These are phyloP conservation scores for Aegotheles bennettii DNA, from an alignment of 2,113 vertebrate species.

Conservation along the genomic window DNA sequence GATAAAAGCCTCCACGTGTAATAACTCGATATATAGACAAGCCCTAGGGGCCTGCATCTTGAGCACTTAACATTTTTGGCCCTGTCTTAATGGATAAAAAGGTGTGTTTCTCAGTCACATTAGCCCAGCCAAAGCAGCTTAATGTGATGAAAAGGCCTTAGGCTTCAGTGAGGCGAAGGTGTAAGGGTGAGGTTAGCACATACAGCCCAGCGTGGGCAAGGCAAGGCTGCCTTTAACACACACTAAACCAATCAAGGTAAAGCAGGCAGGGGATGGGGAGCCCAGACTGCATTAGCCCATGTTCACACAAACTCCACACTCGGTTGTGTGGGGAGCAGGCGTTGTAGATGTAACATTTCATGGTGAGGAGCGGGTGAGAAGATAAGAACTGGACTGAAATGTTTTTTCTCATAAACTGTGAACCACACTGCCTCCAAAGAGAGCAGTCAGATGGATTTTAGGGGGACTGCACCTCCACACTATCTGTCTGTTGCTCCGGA, in stretches of 20 bases:
- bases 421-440: neutral
- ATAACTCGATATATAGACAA: conserved; percentile 61
- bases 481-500: neutral
- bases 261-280: neutral
- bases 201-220: neutral
- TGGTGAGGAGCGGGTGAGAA: neutral
- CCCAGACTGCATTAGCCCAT: neutral
- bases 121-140: conserved; percentile 40
- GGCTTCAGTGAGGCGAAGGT: conserved; percentile 28
- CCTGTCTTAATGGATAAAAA: conserved; percentile 48
- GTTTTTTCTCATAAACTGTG: neutral
- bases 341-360: neutral
- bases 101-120: conserved; percentile 46
- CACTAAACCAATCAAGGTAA: neutral
- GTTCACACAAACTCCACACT: neutral
- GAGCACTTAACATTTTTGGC: conserved; percentile 62
- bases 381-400: neutral
- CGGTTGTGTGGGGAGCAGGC: neutral
- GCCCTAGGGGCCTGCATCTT: conserved; percentile 52
- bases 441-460: neutral
- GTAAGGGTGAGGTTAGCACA: conserved; percentile 33
- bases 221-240: neutral
- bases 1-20: conserved; percentile 65
- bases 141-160: conserved; percentile 28
- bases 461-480: neutral